Base-by-base conservation (phyloP, 2,888 invertebrate species). In the Gastrophysa polygoni region DNA sequence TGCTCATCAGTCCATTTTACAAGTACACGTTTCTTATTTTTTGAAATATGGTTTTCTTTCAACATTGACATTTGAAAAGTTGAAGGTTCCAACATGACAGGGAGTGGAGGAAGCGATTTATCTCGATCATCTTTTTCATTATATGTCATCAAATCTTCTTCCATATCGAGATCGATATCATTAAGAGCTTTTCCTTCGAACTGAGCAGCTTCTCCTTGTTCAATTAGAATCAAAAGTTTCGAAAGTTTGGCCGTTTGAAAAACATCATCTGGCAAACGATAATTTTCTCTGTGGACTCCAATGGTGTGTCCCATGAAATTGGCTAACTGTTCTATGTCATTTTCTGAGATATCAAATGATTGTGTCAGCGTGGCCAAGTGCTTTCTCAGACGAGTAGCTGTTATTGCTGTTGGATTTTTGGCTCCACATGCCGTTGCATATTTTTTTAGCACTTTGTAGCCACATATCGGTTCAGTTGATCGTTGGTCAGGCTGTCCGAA, bases 151-250 rank as follows among this genome's bases (percentile, higher is more conserved):
- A n/a, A n/a, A n/a, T n/a, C n/a, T n/a, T 58, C 56, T 24, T 63
- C 63, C 32, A 63, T 34, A 59, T 68, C 48, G 7, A 68, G 18
- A 38, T 68, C 61, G 38, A 67, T 68, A 47, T 68, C 67, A 50
- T 67, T 52, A 18, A 68, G 24, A 20, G 14, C 17, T 54, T 63
- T 68, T n/a, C 64, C 69, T 59, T 66, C 64, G 55, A 28, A 64
- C 29, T 64, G 43, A 1, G 24, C 61, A 29, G 68, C 65, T 44
- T 29, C 44, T 16, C 68, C 68, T 32, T 64, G 54, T 49, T 69
- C 64, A 60, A 69, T 68, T 8, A 64, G 21, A 11, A 69, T 7
- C 14, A 68, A 29, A 20, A 68, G 38, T 55, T 66, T 66, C 8
- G 68, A 57, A 18, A 67, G 21, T 63, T 59, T 67, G 1, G 66